Conservation (phyloP, 1,140 invertebrate genomes). For the Hormaphis cornu region DNA sequence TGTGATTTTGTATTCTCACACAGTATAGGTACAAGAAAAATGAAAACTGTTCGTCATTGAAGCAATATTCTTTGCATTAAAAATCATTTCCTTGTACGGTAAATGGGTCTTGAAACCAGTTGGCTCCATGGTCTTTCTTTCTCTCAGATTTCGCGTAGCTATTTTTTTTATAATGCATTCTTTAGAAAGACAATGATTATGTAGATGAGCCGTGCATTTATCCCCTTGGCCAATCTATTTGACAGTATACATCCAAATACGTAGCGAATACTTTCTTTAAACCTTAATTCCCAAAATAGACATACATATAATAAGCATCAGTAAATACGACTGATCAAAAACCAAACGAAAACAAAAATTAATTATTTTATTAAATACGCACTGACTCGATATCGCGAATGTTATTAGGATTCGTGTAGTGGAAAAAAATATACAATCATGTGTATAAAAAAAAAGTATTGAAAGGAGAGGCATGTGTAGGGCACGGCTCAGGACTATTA, state of each 20-base stretch:
- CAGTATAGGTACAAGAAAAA: constrained; percentile 21
- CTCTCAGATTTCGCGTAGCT: background rate
- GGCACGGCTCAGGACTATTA: constrained; percentile 10
- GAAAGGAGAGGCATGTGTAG: constrained; percentile 4
- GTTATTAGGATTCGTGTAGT: background rate
- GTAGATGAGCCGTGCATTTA: constrained; percentile 11
- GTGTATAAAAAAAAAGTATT: background rate
- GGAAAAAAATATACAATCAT: background rate
- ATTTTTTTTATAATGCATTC: background rate
- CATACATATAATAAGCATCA: no score
- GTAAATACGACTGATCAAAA: background rate
- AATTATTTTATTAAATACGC: background rate
- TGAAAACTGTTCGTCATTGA: constrained; percentile 25
- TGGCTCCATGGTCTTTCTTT: constrained; percentile 8
- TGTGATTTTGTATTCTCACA: no score
- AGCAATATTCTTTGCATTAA: constrained; percentile 18
- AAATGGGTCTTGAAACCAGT: constrained; percentile 28
- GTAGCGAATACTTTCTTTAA: background rate
- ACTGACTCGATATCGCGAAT: background rate
- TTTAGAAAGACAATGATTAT: constrained; percentile 24
- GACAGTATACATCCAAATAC: background rate
- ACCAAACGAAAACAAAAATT: background rate
- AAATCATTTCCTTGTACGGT: constrained; percentile 30
- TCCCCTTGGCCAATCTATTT: background rate
- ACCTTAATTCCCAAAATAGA: background rate